Conservation (phyloP, 2,888 invertebrate genomes). For the Dasysyrphus tricinctus region DNA sequence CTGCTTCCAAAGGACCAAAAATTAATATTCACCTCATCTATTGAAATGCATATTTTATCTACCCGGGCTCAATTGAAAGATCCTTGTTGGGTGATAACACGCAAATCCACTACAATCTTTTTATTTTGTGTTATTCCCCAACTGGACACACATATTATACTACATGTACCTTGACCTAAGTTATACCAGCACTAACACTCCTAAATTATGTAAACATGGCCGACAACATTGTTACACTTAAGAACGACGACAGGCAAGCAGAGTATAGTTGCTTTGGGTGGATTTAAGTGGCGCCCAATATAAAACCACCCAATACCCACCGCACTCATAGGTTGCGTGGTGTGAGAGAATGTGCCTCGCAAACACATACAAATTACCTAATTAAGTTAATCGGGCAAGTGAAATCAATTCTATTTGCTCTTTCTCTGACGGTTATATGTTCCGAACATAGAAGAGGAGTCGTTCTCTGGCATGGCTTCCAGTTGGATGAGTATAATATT, state of each 20-base stretch:
- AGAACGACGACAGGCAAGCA: slow-evolving; percentile 27
- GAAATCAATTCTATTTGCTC: slow-evolving; percentile 71
- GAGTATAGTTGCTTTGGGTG: slow-evolving; percentile 13
- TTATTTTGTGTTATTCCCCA: slow-evolving; percentile 32
- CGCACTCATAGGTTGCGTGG: slow-evolving; percentile 12
- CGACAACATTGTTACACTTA: slow-evolving; percentile 59
- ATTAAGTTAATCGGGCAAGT: slow-evolving; percentile 70
- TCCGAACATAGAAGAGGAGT: neutral
- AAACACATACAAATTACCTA: slow-evolving; percentile 71
- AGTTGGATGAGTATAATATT: slow-evolving; percentile 2
- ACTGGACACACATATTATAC: slow-evolving; percentile 33
- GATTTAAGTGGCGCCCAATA: slow-evolving; percentile 35
- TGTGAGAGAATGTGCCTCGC: slow-evolving; percentile 15
- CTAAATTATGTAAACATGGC: slow-evolving; percentile 63
- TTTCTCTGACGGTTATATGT: slow-evolving; percentile 15
- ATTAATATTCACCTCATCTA: slow-evolving; percentile 61
- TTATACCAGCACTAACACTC: slow-evolving; percentile 24
- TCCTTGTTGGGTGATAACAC: slow-evolving; percentile 53
- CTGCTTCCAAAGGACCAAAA: slow-evolving; percentile 15
- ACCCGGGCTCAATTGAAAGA: slow-evolving; percentile 62
- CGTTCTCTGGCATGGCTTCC: slow-evolving; percentile 3
- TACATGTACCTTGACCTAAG: neutral
- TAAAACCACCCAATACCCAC: slow-evolving; percentile 32
- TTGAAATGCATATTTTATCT: slow-evolving; percentile 38
- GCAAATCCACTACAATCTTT: slow-evolving; percentile 50